These are phyloP conservation scores for Fragum fragum DNA, from an alignment of 2,888 invertebrate genomes.

Conservation along the genomic window DNA sequence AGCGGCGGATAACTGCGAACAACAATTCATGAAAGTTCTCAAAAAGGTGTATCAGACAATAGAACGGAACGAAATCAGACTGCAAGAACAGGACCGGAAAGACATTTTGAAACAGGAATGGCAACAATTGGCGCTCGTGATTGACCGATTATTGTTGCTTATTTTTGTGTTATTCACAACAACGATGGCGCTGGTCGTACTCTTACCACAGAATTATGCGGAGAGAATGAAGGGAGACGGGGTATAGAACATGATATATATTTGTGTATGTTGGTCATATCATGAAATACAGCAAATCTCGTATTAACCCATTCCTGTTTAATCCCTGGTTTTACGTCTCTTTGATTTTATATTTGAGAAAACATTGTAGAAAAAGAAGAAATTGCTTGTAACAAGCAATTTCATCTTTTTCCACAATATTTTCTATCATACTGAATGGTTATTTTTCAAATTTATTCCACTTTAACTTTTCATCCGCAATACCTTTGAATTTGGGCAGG, in stretches of 20 bases:
- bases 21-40: conserved; percentile 90
- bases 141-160: conserved; percentile 89
- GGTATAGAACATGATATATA: not conserved
- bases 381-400: no score
- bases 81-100: conserved; percentile 93
- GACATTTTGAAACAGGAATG: conserved; percentile 94
- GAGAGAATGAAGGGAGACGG: conserved; percentile 7
- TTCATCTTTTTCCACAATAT: no score
- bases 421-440: no score
- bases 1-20: conserved; percentile 88
- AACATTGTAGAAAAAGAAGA: no score
- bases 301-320: no score
- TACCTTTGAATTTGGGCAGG: no score
- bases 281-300: not conserved
- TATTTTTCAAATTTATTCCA: no score
- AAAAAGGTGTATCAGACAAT: conserved; percentile 92
- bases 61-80: conserved; percentile 92
- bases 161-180: conserved; percentile 86
- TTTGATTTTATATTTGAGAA: no score
- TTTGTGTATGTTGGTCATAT: not conserved
- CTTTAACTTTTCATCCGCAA: no score
- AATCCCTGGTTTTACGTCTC: no score
- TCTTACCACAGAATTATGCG: conserved; percentile 62
- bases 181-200: conserved; percentile 68
- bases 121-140: conserved; percentile 91